Percentiles rank a stretch among this genome's conserved stretches.
Evolutionary conservation across 2,888 invertebrate species (phyloP).

Genomic region (Scrobipalpa costella): DNA sequence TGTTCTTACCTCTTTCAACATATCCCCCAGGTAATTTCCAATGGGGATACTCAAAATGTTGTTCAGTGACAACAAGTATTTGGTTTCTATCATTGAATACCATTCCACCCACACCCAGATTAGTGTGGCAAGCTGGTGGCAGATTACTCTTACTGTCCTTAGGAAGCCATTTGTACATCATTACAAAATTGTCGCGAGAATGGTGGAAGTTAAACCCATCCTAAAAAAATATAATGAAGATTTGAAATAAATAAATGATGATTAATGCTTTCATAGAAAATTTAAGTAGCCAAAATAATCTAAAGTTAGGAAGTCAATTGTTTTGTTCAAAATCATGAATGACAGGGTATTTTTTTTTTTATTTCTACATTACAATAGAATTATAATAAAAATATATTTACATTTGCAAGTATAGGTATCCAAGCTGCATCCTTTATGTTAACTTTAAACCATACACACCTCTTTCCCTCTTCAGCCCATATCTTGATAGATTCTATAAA

Average conservation of each 20-base stretch:
- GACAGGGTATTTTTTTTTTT: too few species aligned
- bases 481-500: conserved; percentile 84
- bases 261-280: too few species aligned
- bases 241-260: background rate
- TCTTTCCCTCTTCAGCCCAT: conserved; percentile 84
- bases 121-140: conserved; percentile 90
- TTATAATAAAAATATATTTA: conserved; percentile 48
- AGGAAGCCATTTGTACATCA: conserved; percentile 91
- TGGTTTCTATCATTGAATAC: conserved; percentile 89
- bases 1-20: conserved; percentile 87
- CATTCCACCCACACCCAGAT: conserved; percentile 90
- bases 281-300: too few species aligned
- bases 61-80: conserved; percentile 91
- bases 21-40: conserved; percentile 98
- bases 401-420: conserved; percentile 88
- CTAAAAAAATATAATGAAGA: conserved; percentile 65
- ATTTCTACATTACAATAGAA: background rate
- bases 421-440: conserved; percentile 85
- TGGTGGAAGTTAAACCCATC: conserved; percentile 94
- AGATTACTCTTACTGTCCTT: conserved; percentile 81
- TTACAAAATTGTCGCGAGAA: conserved; percentile 88
- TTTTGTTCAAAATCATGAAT: too few species aligned
- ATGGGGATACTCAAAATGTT: conserved; percentile 78
- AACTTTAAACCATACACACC: conserved; percentile 92
- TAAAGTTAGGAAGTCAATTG: too few species aligned